Evolutionary conservation across 2,888 invertebrate genomes (phyloP).

Genomic region (Oscheius onirici): DNA sequence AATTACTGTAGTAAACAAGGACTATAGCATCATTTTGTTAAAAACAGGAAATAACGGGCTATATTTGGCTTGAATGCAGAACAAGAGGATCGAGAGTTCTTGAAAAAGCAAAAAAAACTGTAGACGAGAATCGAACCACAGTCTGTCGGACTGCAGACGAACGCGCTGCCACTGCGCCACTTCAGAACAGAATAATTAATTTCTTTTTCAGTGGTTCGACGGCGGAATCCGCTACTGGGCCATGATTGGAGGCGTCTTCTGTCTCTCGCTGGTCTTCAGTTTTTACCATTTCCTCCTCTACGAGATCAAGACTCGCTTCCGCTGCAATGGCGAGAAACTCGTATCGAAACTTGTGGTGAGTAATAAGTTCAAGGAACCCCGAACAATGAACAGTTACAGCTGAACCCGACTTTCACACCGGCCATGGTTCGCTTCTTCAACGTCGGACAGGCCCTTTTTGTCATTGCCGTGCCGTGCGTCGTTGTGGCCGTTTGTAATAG

Average conservation of each 20-base stretch:
- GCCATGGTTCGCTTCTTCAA: slow-evolving; percentile 30
- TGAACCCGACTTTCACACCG: slow-evolving; percentile 15
- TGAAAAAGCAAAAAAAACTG: too few relatives aligned
- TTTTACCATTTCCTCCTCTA: slow-evolving; percentile 34
- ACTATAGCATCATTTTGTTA: too few relatives aligned
- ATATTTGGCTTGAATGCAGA: too few relatives aligned
- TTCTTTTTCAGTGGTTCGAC: slow-evolving; percentile 29
- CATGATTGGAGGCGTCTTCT: background rate
- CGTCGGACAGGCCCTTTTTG: slow-evolving; percentile 27
- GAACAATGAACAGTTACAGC: background rate
- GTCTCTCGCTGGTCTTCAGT: slow-evolving; percentile 14
- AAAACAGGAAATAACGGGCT: too few relatives aligned
- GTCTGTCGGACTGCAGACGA: too few relatives aligned
- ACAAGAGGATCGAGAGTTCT: too few relatives aligned
- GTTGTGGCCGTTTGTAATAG: slow-evolving; percentile 22
- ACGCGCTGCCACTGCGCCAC: too few relatives aligned
- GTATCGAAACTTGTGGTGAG: slow-evolving; percentile 31
- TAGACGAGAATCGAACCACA: too few relatives aligned
- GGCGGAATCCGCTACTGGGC: background rate
- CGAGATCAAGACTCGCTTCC: slow-evolving; percentile 15
- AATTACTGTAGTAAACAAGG: too few relatives aligned
- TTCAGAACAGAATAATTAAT: too few relatives aligned
- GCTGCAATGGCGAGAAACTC: slow-evolving; percentile 34
- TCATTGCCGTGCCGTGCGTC: slow-evolving; percentile 25
- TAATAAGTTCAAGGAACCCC: background rate